Conservation (phyloP, 2,888 invertebrate species). For the Conchocele bisecta region DNA sequence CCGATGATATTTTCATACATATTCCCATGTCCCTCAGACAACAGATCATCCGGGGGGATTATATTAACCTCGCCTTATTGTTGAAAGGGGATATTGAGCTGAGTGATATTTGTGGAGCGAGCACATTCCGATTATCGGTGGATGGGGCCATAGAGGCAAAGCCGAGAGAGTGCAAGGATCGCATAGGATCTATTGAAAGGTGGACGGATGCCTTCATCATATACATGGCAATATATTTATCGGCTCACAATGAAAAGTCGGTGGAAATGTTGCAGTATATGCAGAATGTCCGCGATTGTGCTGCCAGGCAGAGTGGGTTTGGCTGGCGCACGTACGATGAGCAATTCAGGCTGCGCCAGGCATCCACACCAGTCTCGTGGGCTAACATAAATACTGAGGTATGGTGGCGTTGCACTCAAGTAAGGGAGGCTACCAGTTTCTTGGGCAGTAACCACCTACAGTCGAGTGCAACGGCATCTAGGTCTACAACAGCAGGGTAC, state of each 20-base stretch:
- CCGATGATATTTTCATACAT: conserved; percentile 18
- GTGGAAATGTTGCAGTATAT: conserved; percentile 31
- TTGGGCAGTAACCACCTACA: background rate
- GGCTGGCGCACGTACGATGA: conserved; percentile 39
- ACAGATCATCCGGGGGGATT: conserved; percentile 18
- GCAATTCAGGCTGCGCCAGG: conserved; percentile 30
- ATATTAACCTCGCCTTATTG: conserved; percentile 31
- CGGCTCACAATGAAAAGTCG: conserved; percentile 8
- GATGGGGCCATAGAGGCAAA: conserved; percentile 16
- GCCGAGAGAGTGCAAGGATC: conserved; percentile 22
- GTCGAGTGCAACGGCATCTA: background rate
- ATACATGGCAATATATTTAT: conserved; percentile 14
- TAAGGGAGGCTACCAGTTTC: no score
- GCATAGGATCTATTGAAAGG: conserved; percentile 20
- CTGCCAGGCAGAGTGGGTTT: conserved; percentile 3
- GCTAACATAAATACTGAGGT: conserved; percentile 25
- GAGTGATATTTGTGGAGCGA: conserved; percentile 10
- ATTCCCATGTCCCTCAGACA: conserved; percentile 17
- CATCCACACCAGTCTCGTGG: conserved; percentile 14
- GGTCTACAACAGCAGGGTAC: conserved; percentile 1
- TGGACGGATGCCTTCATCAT: conserved; percentile 46
- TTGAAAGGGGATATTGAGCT: conserved; percentile 26
- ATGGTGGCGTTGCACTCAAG: conserved; percentile 25
- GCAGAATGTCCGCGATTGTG: conserved; percentile 26
- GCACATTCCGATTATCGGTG: background rate